Evolutionary conservation across 2,888 invertebrate species (phyloP).

Genomic region (Sisyra nigra): DNA sequence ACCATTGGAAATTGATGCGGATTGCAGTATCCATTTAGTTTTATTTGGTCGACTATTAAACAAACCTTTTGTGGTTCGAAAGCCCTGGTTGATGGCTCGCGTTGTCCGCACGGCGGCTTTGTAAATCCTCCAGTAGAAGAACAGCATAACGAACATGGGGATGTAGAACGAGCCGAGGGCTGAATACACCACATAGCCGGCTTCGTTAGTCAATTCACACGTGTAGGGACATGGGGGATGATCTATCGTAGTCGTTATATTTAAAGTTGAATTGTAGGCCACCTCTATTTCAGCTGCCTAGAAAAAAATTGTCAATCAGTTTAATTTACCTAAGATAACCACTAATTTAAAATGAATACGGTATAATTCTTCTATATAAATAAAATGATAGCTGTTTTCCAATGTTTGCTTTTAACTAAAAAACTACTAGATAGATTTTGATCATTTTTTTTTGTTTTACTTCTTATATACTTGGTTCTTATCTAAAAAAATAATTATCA

Average conservation of each 20-base stretch:
- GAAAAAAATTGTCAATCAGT: not conserved
- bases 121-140: slow-evolving; percentile 96
- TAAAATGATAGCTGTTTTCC: too few species aligned
- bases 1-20: too few species aligned
- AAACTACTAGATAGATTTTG: too few species aligned
- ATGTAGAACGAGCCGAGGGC: slow-evolving; percentile 97
- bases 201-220: slow-evolving; percentile 84
- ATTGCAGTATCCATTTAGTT: too few species aligned
- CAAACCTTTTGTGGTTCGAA: slow-evolving; percentile 65
- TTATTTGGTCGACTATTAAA: too few species aligned
- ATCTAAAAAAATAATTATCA: too few species aligned
- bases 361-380: too few species aligned
- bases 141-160: slow-evolving; percentile 95
- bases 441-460: too few species aligned
- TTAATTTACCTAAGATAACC: too few species aligned
- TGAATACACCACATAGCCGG: slow-evolving; percentile 92
- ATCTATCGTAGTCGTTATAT: slow-evolving; percentile 15
- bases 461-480: too few species aligned
- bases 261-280: slow-evolving; percentile 20
- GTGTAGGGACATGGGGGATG: slow-evolving; percentile 62
- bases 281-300: not conserved
- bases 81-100: slow-evolving; percentile 83
- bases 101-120: slow-evolving; percentile 85
- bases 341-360: too few species aligned
- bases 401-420: too few species aligned